Conservation (phyloP, 2,888 invertebrate species). For the Pollenia angustigena region DNA sequence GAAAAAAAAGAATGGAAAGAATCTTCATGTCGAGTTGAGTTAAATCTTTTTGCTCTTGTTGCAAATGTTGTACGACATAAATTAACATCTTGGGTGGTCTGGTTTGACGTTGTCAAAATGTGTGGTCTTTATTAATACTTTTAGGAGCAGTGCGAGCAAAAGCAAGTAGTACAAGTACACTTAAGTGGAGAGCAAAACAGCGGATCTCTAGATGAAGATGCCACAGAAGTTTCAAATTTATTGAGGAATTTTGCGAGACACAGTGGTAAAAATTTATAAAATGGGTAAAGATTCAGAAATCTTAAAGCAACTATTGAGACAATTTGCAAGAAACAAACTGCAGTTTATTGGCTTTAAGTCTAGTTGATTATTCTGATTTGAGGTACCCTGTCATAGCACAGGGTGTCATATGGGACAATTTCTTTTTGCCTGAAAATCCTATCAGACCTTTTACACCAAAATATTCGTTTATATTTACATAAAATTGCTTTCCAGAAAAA, state of each 20-base stretch:
- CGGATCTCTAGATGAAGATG: slow-evolving; percentile 29
- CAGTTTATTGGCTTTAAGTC: too few relatives aligned
- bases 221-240: slow-evolving; percentile 55
- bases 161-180: background rate
- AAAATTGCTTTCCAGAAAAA: too few relatives aligned
- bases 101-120: slow-evolving; percentile 82
- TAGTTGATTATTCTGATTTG: too few relatives aligned
- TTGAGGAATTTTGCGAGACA: slow-evolving; percentile 12
- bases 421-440: too few relatives aligned
- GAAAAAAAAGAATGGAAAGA: background rate
- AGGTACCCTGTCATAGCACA: too few relatives aligned
- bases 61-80: slow-evolving; percentile 72
- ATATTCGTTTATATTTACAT: too few relatives aligned
- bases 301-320: too few relatives aligned
- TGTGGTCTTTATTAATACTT: slow-evolving; percentile 84
- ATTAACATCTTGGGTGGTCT: slow-evolving; percentile 83
- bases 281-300: too few relatives aligned
- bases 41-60: slow-evolving; percentile 65
- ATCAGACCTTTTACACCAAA: too few relatives aligned
- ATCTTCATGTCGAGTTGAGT: slow-evolving; percentile 30
- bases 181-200: background rate
- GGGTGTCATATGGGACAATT: too few relatives aligned
- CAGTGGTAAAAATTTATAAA: background rate
- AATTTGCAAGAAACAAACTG: too few relatives aligned
- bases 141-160: slow-evolving; percentile 13